Evolutionary conservation across 2,888 invertebrate species (phyloP).

Genomic region (Macaria liturata): DNA sequence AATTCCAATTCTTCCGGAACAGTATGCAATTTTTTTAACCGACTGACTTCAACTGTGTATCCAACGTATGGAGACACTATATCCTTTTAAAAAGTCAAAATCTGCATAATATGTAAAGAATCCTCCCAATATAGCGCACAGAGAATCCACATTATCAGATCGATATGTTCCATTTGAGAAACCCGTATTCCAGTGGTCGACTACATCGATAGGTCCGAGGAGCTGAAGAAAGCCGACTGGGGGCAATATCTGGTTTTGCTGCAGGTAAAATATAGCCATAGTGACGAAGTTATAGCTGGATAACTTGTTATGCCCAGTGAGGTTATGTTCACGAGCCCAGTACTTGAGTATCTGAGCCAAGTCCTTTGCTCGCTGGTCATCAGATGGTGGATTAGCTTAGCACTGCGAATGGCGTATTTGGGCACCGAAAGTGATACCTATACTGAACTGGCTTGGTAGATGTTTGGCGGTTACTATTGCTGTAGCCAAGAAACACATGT

Average conservation of each 20-base stretch:
- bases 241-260: constrained; percentile 30
- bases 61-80: constrained; percentile 16
- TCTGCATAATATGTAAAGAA: constrained; percentile 23
- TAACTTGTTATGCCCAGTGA: constrained; percentile 3
- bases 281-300: constrained; percentile 20
- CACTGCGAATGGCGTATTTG: constrained; percentile 4
- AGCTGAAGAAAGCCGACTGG: constrained; percentile 21
- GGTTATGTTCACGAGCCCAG: constrained; percentile 14
- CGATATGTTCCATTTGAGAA: not conserved
- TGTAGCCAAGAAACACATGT: not conserved
- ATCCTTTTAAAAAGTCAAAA: constrained; percentile 10
- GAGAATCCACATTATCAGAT: not conserved
- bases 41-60: constrained; percentile 2
- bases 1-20: constrained; percentile 2
- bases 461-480: not conserved
- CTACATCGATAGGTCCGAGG: not conserved
- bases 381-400: constrained; percentile 10
- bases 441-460: constrained; percentile 6
- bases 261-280: constrained; percentile 38
- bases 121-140: constrained; percentile 14
- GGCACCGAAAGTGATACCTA: constrained; percentile 13
- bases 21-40: not conserved
- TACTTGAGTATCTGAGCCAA: constrained; percentile 12
- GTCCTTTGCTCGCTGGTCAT: constrained; percentile 11
- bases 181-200: constrained; percentile 3